Percentiles rank a stretch among this genome's conserved stretches.
Evolutionary conservation across 2,797 vertebrate species (phyloP).

Genomic region (Coregonus sp.): DNA sequence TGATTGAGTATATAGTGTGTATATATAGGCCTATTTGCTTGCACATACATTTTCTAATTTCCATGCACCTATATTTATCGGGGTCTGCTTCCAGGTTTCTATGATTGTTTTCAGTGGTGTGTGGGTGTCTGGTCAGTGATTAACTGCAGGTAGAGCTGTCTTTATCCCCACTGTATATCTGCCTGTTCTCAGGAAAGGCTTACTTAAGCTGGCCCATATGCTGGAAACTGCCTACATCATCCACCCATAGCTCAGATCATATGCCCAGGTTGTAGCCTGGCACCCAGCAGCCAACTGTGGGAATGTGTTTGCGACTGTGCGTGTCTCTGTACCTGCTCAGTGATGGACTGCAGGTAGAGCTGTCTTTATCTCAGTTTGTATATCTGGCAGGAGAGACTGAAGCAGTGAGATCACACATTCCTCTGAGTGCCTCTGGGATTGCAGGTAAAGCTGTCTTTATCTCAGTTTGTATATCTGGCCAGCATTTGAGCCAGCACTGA

Average conservation of each 20-base stretch:
- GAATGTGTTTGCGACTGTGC: slow-evolving; percentile 3
- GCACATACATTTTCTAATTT: not conserved
- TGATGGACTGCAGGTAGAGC: slow-evolving; percentile 19
- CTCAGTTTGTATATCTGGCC: slow-evolving; percentile 13
- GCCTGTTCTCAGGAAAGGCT: slow-evolving; percentile 26
- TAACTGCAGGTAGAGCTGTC: slow-evolving; percentile 18
- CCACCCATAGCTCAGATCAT: not conserved
- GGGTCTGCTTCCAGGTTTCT: not conserved
- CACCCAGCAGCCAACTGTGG: not conserved
- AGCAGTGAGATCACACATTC: slow-evolving; percentile 66
- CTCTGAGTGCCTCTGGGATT: slow-evolving; percentile 48
- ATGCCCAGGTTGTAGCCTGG: not conserved
- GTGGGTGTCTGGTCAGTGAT: slow-evolving; percentile 5
- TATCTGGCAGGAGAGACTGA: slow-evolving; percentile 8
- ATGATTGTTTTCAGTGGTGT: slow-evolving; percentile 1
- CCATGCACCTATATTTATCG: not conserved
- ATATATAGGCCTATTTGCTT: not conserved
- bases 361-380: not conserved
- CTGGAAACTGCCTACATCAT: slow-evolving; percentile 18
- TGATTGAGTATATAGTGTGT: not conserved
- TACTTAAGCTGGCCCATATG: slow-evolving; percentile 17
- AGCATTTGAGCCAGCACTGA: slow-evolving; percentile 29
- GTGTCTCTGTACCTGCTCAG: slow-evolving; percentile 5
- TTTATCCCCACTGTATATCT: slow-evolving; percentile 17
- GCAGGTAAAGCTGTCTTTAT: not conserved